Evolutionary conservation across 2,888 invertebrate species (phyloP).

Genomic region (Rhodophaea formosa): DNA sequence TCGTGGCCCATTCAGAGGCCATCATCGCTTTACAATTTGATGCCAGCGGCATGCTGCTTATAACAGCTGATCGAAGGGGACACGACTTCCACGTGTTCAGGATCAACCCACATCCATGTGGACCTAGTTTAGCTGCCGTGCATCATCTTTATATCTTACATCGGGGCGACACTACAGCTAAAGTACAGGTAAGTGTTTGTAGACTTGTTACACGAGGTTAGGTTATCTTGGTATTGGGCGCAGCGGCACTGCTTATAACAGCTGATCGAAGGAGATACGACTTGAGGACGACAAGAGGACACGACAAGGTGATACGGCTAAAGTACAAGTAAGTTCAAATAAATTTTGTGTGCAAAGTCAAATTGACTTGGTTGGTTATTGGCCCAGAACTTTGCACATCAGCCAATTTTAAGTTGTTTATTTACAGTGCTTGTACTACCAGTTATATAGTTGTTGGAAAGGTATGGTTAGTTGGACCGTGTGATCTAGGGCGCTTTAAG

Average conservation of each 20-base stretch:
- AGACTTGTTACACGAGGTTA: neutral
- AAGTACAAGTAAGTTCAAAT: constrained; percentile 84
- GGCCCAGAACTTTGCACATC: no score
- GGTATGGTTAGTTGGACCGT: no score
- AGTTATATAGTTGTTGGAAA: no score
- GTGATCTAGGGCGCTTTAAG: no score
- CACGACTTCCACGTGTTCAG: constrained; percentile 98
- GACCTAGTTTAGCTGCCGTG: constrained; percentile 91
- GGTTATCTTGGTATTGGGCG: no score
- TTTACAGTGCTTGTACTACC: no score
- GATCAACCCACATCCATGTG: constrained; percentile 95
- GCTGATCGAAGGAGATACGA: constrained; percentile 96
- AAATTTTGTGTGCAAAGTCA: neutral
- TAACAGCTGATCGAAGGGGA: constrained; percentile 95
- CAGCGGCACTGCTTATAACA: constrained; percentile 91
- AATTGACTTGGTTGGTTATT: no score
- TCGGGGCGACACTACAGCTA: constrained; percentile 97
- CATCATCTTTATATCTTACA: constrained; percentile 97
- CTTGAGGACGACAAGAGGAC: constrained; percentile 97
- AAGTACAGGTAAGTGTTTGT: constrained; percentile 84
- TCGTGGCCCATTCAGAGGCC: constrained; percentile 92
- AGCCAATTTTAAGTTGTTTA: no score
- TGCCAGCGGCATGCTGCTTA: constrained; percentile 91
- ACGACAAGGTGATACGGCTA: no score
- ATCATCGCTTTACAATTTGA: constrained; percentile 95